A percentile compares a stretch with the other conserved stretches of the same genome.
phyloP scores from a whole-genome alignment of 1,140 invertebrate species.

The Lithobius niger region DNA sequence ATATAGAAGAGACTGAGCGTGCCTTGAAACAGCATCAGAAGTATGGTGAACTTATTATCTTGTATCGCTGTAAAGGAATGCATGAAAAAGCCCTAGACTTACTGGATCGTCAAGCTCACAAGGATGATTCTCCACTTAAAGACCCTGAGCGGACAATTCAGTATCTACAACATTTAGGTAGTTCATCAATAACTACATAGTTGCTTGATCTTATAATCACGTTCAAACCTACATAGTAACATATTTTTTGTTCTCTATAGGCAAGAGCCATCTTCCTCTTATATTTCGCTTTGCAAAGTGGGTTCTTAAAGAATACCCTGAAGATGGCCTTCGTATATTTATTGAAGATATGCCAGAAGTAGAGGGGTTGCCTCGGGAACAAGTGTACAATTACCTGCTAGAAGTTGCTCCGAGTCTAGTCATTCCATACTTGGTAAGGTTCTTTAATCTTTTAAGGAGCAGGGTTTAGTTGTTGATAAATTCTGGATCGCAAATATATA shows the following conservation, averaged over 20 bases:
- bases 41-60: conserved; percentile 82
- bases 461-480: no score
- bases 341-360: conserved; percentile 82
- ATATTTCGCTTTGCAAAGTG: conserved; percentile 92
- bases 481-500: no score
- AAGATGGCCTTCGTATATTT: conserved; percentile 87
- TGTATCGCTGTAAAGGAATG: conserved; percentile 85
- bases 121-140: conserved; percentile 57
- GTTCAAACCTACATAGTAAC: not conserved
- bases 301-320: conserved; percentile 71
- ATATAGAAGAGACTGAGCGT: conserved; percentile 83
- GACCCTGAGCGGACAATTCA: conserved; percentile 71
- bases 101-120: conserved; percentile 61
- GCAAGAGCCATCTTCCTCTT: conserved; percentile 67
- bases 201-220: not conserved
- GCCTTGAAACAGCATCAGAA: conserved; percentile 75
- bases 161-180: conserved; percentile 82
- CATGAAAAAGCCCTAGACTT: conserved; percentile 84
- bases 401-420: conserved; percentile 63
- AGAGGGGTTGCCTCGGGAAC: conserved; percentile 70
- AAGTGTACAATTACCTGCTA: conserved; percentile 76
- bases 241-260: conserved; percentile 34
- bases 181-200: conserved; percentile 1
- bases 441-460: no score
- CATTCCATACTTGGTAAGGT: conserved; percentile 71